Evolutionary conservation across 2,797 vertebrate species (phyloP), one percentile per base, ranked within the genome.

Genomic region (Thaleichthys pacificus): DNA sequence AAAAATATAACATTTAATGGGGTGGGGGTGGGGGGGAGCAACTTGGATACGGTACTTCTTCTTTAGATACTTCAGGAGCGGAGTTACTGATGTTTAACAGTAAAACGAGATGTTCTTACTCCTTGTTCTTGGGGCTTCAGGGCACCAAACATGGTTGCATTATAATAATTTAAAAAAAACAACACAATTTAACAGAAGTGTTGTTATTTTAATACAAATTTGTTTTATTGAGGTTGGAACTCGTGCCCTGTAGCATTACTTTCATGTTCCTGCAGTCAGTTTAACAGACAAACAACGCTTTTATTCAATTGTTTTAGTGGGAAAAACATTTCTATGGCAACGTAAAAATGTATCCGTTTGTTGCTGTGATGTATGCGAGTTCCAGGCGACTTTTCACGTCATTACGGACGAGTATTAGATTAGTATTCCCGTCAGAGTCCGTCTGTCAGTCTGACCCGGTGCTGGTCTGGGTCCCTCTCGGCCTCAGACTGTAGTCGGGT

Each of bases 1-100:
- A 61, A 38, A 42, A 0, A 11, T 42, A 11, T 42, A 42, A 42
- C 7, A 42, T 42, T 8, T 42, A 42, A 42, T 42, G 38, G 38
- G 26, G 26, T 2, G 26, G 26, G 26, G 26, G 26, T 0, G 8
- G 9, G 7, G 7, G 38, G 32, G n/a, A 51, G 35, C 64, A 64
- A 24, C 65, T 24, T 17, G 51, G 47, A 67, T 12, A 30, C 21
- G 26, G 51, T 54, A 30, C 67, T 35, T 38, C 26, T 21, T 76
- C 65, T 35, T 35, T 35, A 42, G 38, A 12, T 42, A 42, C 11
- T 42, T 42, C 38, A 42, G 11, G 38, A 42, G 38, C 2, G 1
- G 11, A 81, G 79, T 81, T 77, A 77, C 76, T 84, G 24, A 79
- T 77, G 51, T 67, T 54, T 21, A 65, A 69, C 26, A 66, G 68